These are phyloP conservation scores for Conus betulinus DNA, from an alignment of 1,140 invertebrate genomes.

Conservation along the genomic window DNA sequence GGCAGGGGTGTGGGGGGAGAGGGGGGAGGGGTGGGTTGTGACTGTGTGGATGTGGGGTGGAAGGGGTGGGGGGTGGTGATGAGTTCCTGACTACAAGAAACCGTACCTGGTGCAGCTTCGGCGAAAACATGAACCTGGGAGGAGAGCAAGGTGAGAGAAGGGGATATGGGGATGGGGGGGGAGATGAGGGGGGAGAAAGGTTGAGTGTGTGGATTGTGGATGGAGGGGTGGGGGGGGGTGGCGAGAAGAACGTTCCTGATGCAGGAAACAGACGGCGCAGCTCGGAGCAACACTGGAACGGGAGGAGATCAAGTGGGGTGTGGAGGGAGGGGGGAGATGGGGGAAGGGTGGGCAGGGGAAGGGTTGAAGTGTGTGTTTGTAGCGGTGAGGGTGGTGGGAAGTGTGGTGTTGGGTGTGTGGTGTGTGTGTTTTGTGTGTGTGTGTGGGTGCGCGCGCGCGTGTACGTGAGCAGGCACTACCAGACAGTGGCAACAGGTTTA, in stretches of 20 bases:
- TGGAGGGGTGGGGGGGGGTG: too few species aligned
- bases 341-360: not conserved
- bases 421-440: too few species aligned
- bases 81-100: conserved; percentile 47
- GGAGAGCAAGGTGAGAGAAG: conserved; percentile 2
- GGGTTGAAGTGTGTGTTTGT: not conserved
- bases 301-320: conserved; percentile 14
- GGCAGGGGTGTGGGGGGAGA: not conserved
- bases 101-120: conserved; percentile 41
- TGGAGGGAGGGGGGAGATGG: not conserved
- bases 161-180: not conserved
- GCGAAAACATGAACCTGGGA: conserved; percentile 27
- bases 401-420: too few species aligned
- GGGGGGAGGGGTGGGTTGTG: not conserved
- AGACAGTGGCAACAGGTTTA: too few species aligned
- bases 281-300: conserved; percentile 26
- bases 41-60: not conserved
- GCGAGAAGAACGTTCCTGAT: conserved; percentile 47
- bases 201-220: not conserved
- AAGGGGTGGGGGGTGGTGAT: not conserved
- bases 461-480: too few species aligned
- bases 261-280: conserved; percentile 42
- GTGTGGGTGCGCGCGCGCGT: too few species aligned
- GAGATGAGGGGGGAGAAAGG: not conserved
- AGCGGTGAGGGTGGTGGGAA: too few species aligned